Evolutionary conservation across 2,797 vertebrate genomes (phyloP), one percentile per base, ranked within the genome.

Genomic region (Eutrigla gurnardus): DNA sequence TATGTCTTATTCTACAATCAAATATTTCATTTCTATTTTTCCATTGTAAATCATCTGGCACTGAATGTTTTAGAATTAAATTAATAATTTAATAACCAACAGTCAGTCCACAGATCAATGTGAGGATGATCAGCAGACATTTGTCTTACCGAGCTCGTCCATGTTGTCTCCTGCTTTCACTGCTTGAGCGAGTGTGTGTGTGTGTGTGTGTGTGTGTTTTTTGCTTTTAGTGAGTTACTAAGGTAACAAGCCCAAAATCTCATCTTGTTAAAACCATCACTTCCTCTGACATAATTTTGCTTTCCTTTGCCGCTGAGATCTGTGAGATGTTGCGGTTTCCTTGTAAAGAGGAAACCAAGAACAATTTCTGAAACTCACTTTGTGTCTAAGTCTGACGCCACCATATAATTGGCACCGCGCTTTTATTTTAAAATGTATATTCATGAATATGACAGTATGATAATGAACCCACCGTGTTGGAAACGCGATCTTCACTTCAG

Each of bases 141-240:
- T 52, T 53, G 15, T 25, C 93, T 93, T 90, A 94, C 94, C 93
- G 5, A 94, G 91, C 58, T 94, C 93, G 45, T 94, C 92, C 94
- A 94, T 94, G 76, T 65, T 64, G 61, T 47, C 67, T 70, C 33
- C 62, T 75, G 65, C 37, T 73, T 40, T 71, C 75, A 42, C 54
- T 35, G 2, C 25, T 45, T 59, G 7, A 63, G 37, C 37, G 40
- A 61, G 55, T 33, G 49, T 17, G 53, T 53, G 33, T 62, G 61
- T 49, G 18, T 35, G 5, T 32, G 12, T 39, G 18, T 50, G 17
- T n/a, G 18, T 14, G 37, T 62, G 49, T 62, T 61, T 59, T 75
- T 55, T 42, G 37, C 37, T 39, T 53, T 47, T 70, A 36, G 40
- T 70, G 77, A 47, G 80, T 86, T 73, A 74, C 85, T 65, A n/a